Evolutionary conservation across 1,140 invertebrate species (phyloP).

Genomic region (Triops longicaudatus): DNA sequence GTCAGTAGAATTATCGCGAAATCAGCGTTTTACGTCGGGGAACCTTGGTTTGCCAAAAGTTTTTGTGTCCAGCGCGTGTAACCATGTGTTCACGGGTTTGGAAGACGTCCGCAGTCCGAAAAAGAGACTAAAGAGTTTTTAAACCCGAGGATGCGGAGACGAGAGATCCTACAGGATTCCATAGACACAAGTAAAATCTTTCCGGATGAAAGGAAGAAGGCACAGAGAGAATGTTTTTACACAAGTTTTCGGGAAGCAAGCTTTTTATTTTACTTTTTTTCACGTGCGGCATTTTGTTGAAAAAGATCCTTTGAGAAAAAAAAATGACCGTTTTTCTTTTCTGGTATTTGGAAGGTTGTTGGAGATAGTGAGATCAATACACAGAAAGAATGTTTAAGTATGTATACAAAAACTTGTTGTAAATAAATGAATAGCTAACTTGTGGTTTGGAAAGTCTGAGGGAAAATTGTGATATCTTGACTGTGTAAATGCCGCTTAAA

Average conservation of each 20-base stretch:
- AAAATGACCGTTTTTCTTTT: background rate
- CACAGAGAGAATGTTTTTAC: background rate
- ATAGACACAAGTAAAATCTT: background rate
- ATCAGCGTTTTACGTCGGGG: too few species aligned
- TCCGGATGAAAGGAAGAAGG: background rate
- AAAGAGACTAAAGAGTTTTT: too few species aligned
- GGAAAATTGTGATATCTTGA: too few species aligned
- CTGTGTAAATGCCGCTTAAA: too few species aligned
- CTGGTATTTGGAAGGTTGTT: background rate
- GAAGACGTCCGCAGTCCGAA: background rate
- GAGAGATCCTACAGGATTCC: background rate
- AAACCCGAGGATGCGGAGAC: too few species aligned
- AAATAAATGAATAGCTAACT: background rate
- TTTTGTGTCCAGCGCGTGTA: background rate
- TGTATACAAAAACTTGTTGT: background rate
- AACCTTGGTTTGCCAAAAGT: background rate
- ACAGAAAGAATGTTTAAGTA: background rate
- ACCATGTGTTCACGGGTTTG: background rate
- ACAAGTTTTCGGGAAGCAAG: background rate
- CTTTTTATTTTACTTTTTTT: background rate
- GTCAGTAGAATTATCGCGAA: too few species aligned
- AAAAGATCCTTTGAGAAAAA: background rate
- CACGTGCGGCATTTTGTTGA: background rate
- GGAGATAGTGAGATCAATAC: background rate
- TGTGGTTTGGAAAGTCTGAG: background rate